phyloP scores from a whole-genome alignment of 2,797 vertebrate species.

The Petrocephalus sullivani region DNA sequence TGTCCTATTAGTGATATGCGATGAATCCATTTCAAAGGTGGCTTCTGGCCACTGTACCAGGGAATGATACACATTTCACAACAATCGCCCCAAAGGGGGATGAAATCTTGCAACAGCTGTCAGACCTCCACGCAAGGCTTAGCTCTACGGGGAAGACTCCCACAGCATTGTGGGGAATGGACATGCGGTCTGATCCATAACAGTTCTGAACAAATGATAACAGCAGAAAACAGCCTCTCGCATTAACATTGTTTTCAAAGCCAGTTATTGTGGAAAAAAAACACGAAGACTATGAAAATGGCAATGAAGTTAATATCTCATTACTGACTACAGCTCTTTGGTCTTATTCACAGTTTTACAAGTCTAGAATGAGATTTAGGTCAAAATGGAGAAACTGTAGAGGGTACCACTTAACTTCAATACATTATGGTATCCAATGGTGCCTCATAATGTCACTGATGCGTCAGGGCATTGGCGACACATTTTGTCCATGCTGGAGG shows the following conservation, averaged over 20 bases:
- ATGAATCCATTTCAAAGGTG: slow-evolving; percentile 7
- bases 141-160: background rate
- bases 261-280: background rate
- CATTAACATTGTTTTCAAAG: no score
- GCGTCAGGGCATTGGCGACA: background rate
- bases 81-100: background rate
- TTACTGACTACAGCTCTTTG: background rate
- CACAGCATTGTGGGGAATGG: no score
- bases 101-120: background rate
- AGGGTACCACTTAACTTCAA: background rate
- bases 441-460: background rate
- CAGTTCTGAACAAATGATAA: background rate
- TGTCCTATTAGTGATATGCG: slow-evolving; percentile 14
- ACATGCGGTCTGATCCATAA: background rate
- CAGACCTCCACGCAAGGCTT: background rate
- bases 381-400: background rate
- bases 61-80: background rate
- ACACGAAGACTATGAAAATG: background rate
- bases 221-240: background rate
- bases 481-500: background rate
- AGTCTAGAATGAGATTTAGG: background rate
- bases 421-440: background rate
- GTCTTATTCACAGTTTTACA: background rate
- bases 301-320: background rate
- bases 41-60: slow-evolving; percentile 1